These are phyloP conservation scores for Eclectus roratus DNA, from an alignment of 2,113 vertebrate species.

Conservation along the genomic window DNA sequence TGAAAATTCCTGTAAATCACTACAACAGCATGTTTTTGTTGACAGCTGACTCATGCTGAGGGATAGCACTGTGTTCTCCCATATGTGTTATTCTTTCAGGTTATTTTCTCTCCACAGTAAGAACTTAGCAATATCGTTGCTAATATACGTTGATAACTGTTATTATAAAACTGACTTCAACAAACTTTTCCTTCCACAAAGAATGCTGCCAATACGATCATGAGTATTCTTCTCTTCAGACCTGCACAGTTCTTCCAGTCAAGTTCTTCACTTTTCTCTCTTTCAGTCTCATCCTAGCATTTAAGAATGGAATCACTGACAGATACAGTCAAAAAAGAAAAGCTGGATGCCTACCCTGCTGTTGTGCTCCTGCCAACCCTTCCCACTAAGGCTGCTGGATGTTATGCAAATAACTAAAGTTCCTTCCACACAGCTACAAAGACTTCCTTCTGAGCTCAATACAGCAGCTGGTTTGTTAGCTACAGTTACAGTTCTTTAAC, in stretches of 20 bases:
- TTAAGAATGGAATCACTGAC: neutral
- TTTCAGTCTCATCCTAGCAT: neutral
- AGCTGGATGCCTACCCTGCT: neutral
- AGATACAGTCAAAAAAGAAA: conserved; percentile 1
- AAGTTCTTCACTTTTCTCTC: neutral
- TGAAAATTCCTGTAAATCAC: neutral
- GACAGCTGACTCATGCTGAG: neutral
- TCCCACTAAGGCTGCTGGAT: conserved; percentile 59
- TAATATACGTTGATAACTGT: neutral
- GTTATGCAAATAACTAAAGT: conserved; percentile 70
- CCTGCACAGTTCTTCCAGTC: neutral
- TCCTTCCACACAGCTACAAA: conserved; percentile 65
- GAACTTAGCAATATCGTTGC: neutral
- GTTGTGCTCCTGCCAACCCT: conserved; percentile 29
- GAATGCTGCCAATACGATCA: neutral
- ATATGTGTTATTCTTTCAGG: neutral
- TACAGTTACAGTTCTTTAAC: conserved; percentile 46
- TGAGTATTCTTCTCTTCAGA: neutral
- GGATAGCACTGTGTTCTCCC: neutral
- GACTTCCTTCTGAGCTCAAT: conserved; percentile 40
- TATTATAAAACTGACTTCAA: neutral
- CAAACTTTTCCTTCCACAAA: neutral
- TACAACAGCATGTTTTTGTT: neutral
- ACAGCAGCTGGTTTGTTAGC: conserved; percentile 51
- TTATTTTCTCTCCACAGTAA: neutral